Evolutionary conservation across 2,113 vertebrate species (phyloP), one percentile per base, ranked within the genome.

Genomic region (Platysteira castanea): DNA sequence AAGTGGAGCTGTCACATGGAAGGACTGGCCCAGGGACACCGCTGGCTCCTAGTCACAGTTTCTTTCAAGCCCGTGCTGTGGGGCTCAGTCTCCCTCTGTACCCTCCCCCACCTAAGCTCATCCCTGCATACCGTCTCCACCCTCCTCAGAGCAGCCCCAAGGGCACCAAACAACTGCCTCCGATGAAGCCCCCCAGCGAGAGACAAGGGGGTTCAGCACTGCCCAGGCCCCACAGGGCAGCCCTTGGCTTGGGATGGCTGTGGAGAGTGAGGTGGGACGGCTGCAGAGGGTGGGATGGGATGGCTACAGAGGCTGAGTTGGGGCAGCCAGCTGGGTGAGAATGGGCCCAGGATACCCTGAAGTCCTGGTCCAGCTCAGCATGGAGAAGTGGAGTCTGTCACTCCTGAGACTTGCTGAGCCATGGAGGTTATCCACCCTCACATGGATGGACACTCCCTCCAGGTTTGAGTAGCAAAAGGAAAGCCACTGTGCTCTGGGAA

Each of bases 351-450:
- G 70, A 5, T n/a, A 59, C 12, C 17, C 39, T 23, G 3, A 8
- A 23, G 22, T 33, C 39, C 57, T 71, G 49, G 59, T 41, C 44
- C 59, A 60, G 53, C 46, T 46, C 7, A 26, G 61, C 21, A 14
- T 1, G n/a, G 37, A n/a, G 17, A 53, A 44, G 15, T 4, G 0
- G 3, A 60, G 22, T 49, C 50, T 0, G 0, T 37, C 23, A 18
- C 15, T 35, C 47, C 33, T 42, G 15, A 39, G 28, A 14, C 22
- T 30, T 10, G 1, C 56, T 20, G 52, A 42, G 21, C 71, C 15
- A 2, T 7, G 31, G 27, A 8, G 1, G 2, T 57, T 24, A 49
- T 3, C 9, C 30, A 42, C 19, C 42, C 8, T 22, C 4, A 3
- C 24, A 16, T 5, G 10, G 27, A 35, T 54, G 37, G 60, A 52